Evolutionary conservation across 2,888 invertebrate species (phyloP).

Genomic region (Leptogaster cylindrica): DNA sequence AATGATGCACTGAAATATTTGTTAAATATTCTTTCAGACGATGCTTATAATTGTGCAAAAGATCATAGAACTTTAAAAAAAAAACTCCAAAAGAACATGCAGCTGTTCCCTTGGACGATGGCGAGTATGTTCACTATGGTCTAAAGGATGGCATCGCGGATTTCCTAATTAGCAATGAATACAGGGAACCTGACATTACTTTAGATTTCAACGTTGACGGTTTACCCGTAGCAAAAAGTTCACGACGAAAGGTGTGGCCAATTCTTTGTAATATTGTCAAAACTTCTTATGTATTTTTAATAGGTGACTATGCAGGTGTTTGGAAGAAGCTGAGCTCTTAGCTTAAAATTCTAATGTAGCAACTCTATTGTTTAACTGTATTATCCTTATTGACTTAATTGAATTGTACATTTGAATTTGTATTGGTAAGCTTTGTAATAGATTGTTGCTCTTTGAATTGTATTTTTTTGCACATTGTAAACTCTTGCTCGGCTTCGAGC

Average conservation of each 20-base stretch:
- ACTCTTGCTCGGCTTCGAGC: no score
- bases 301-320: constrained; percentile 35
- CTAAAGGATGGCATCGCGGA: background rate
- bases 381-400: no score
- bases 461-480: no score
- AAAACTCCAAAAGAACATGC: background rate
- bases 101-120: background rate
- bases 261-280: constrained; percentile 27
- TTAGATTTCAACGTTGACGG: constrained; percentile 28
- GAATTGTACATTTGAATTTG: no score
- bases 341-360: no score
- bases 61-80: background rate
- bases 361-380: no score
- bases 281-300: constrained; percentile 7
- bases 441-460: no score
- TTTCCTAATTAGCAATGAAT: background rate
- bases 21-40: background rate
- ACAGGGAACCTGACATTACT: background rate
- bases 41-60: background rate
- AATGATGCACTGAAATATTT: background rate
- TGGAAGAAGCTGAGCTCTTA: no score
- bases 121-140: no score
- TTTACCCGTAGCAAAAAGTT: constrained; percentile 34
- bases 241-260: constrained; percentile 15
- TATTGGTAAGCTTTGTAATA: no score